phyloP scores from a whole-genome alignment of 2,113 vertebrate species.

The Xenopus laevis region DNA sequence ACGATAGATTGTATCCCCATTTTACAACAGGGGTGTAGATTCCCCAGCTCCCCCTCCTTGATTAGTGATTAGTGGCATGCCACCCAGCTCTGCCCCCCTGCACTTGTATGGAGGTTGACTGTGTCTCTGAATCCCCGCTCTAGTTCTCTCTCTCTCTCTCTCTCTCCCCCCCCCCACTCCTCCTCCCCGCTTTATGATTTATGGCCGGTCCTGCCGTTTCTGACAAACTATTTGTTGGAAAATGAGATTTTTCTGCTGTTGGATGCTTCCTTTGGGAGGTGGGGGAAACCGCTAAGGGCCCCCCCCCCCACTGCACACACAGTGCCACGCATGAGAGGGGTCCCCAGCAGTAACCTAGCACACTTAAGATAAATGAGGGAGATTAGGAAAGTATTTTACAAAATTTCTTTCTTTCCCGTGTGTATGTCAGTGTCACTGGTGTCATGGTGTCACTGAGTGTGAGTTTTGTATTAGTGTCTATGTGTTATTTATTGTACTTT shows the following conservation, averaged over 20 bases:
- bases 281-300: not conserved
- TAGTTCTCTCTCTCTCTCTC: slow-evolving; percentile 46
- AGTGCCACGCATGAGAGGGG: slow-evolving; percentile 45
- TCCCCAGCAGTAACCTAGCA: slow-evolving; percentile 41
- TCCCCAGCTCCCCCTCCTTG: no score
- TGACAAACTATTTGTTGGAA: slow-evolving; percentile 47
- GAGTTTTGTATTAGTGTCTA: slow-evolving; percentile 1
- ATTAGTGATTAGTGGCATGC: not conserved
- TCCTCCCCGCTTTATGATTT: slow-evolving; percentile 47
- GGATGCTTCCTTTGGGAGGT: slow-evolving; percentile 42
- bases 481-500: slow-evolving; percentile 5
- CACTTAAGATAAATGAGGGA: slow-evolving; percentile 45
- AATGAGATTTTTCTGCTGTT: slow-evolving; percentile 46
- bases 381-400: slow-evolving; percentile 39
- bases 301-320: slow-evolving; percentile 33
- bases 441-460: slow-evolving; percentile 17
- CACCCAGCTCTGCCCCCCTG: slow-evolving; percentile 9
- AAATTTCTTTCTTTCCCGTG: slow-evolving; percentile 32
- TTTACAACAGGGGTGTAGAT: no score
- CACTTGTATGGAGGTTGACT: slow-evolving; percentile 5
- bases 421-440: slow-evolving; percentile 27
- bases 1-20: no score
- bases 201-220: slow-evolving; percentile 41
- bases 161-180: slow-evolving; percentile 25
- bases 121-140: slow-evolving; percentile 19